Conservation (phyloP, 2,797 vertebrate genomes). For the Siniperca scherzeri region DNA sequence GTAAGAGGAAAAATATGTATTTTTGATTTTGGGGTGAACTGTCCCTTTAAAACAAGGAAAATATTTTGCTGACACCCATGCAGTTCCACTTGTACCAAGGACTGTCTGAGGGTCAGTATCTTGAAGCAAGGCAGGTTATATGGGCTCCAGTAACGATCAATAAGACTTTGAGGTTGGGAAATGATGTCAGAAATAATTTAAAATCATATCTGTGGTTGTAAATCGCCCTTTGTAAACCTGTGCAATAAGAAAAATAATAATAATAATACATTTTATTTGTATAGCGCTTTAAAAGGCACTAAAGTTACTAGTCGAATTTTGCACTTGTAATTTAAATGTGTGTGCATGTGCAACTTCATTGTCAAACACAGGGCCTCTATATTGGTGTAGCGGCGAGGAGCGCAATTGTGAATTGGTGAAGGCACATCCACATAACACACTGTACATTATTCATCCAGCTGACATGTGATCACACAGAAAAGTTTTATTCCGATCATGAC, state of each 20-base stretch:
- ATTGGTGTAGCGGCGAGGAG: background rate
- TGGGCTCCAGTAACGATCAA: background rate
- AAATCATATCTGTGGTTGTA: no score
- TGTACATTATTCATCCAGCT: no score
- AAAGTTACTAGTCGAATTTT: background rate
- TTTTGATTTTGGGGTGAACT: no score
- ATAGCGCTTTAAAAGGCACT: no score
- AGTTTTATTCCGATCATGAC: background rate
- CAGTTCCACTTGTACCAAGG: slow-evolving; percentile 31
- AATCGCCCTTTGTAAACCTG: background rate
- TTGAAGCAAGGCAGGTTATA: background rate
- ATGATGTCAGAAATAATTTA: no score
- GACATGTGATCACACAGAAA: no score
- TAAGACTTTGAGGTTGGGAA: background rate
- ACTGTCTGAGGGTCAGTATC: background rate
- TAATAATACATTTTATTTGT: no score
- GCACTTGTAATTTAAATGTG: background rate
- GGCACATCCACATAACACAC: background rate
- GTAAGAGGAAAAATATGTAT: no score
- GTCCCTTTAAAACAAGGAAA: background rate
- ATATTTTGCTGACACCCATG: background rate
- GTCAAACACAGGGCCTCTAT: background rate
- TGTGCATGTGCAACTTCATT: background rate
- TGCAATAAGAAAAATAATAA: background rate
- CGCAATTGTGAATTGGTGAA: background rate